These are phyloP conservation scores for Scrobipalpa costella DNA, from an alignment of 2,888 invertebrate species.

Conservation along the genomic window DNA sequence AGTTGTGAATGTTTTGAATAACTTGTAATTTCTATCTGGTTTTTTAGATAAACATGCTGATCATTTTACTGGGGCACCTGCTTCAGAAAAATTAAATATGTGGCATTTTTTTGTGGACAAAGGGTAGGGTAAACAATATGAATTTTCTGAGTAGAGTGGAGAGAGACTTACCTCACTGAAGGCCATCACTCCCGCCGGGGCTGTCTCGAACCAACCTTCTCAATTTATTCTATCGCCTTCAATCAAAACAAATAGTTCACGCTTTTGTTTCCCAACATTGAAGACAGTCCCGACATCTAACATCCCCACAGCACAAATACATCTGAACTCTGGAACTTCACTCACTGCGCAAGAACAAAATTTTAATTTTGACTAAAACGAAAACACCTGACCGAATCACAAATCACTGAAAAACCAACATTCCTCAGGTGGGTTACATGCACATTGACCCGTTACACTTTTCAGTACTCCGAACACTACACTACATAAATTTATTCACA, in stretches of 20 bases:
- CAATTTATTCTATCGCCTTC: slow-evolving; percentile 69
- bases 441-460: slow-evolving; percentile 60
- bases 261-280: slow-evolving; percentile 80
- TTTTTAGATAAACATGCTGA: not conserved
- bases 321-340: slow-evolving; percentile 76
- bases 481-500: slow-evolving; percentile 52
- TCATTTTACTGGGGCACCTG: not conserved
- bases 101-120: not conserved
- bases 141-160: slow-evolving; percentile 14
- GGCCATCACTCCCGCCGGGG: slow-evolving; percentile 85
- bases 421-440: slow-evolving; percentile 84
- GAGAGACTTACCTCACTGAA: slow-evolving; percentile 86
- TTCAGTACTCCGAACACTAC: slow-evolving; percentile 55
- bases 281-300: slow-evolving; percentile 78
- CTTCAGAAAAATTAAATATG: not conserved
- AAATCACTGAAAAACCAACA: slow-evolving; percentile 83
- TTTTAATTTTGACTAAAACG: slow-evolving; percentile 75
- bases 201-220: slow-evolving; percentile 79
- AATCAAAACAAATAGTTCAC: slow-evolving; percentile 80
- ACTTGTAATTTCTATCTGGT: not conserved
- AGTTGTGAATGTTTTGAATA: not conserved
- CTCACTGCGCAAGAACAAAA: slow-evolving; percentile 81
- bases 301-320: slow-evolving; percentile 78
- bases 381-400: slow-evolving; percentile 83
- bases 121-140: not conserved